These are phyloP conservation scores for Acanthaster planci DNA, from an alignment of 35 echinoderm and acorn worm genomes.

Conservation along the genomic window DNA sequence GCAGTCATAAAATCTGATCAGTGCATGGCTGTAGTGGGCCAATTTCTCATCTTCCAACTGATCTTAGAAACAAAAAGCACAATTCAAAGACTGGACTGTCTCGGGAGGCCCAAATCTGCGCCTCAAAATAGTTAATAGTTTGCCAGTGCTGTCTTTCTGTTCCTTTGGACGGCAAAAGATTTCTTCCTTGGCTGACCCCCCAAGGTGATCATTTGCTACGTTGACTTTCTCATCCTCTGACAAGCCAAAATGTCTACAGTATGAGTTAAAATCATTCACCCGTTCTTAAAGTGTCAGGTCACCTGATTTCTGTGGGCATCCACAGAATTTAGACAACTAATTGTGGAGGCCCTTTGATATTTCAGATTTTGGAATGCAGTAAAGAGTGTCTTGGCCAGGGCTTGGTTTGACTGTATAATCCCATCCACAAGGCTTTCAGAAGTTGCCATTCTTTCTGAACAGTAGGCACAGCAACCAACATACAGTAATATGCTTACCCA, in stretches of 20 bases:
- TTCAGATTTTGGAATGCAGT: no score
- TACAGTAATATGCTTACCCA: no score
- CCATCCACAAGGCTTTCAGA: no score
- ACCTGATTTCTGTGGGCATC: background rate
- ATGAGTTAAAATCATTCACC: background rate
- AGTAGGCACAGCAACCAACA: no score
- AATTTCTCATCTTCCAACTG: background rate
- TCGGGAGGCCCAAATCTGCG: background rate
- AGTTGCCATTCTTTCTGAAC: no score
- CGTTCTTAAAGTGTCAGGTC: background rate
- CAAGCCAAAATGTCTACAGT: background rate
- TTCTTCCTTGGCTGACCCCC: background rate
- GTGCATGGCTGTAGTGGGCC: background rate
- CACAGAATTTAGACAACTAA: background rate
- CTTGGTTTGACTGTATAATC: no score
- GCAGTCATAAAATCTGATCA: background rate
- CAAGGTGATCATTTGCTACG: background rate
- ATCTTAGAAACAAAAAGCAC: background rate
- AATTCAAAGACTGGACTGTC: background rate
- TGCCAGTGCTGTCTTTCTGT: background rate
- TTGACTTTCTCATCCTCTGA: background rate
- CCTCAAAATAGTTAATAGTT: background rate
- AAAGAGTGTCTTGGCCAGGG: no score
- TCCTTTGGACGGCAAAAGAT: background rate
- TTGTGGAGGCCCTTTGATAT: no score